Percentiles rank a stretch among this genome's conserved stretches.
phyloP scores from a whole-genome alignment of 1,140 invertebrate genomes.

The Drosophila orena region DNA sequence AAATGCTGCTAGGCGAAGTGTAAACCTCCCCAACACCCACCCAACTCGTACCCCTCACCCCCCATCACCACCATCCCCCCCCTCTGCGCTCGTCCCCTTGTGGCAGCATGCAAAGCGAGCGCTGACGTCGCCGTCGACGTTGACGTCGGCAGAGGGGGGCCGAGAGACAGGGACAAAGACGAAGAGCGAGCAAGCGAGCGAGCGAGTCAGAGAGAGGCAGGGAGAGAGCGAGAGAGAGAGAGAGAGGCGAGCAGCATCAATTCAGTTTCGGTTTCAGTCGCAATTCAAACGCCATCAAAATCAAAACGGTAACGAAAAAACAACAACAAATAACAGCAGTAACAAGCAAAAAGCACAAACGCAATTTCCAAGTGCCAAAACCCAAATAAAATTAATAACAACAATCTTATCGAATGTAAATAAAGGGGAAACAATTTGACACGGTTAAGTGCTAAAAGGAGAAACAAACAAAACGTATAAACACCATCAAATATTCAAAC shows the following conservation, averaged over 20 bases:
- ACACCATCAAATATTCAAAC: background rate
- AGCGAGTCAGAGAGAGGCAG: background rate
- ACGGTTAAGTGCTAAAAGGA: background rate
- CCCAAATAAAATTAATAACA: conserved; percentile 57
- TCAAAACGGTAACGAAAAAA: conserved; percentile 76
- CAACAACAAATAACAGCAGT: conserved; percentile 48
- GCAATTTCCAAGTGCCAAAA: conserved; percentile 37
- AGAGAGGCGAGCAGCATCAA: conserved; percentile 53
- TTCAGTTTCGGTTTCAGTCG: conserved; percentile 80
- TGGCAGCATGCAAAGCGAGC: conserved; percentile 36
- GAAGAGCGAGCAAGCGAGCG: background rate
- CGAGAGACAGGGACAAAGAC: background rate
- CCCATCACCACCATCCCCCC: background rate
- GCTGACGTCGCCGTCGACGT: conserved; percentile 11
- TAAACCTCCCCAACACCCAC: conserved; percentile 11
- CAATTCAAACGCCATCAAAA: conserved; percentile 83
- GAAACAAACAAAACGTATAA: background rate
- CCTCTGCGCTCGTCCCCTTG: conserved; percentile 8
- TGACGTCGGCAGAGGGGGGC: conserved; percentile 13
- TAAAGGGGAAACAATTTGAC: background rate
- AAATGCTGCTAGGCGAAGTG: conserved; percentile 62
- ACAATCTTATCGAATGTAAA: background rate
- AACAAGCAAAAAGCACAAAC: conserved; percentile 40
- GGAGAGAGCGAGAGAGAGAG: conserved; percentile 8
- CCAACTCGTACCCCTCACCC: background rate